Percentiles rank a stretch among this genome's conserved stretches.
phyloP scores from a whole-genome alignment of 2,797 vertebrate species.

The Poecilia gillii region DNA sequence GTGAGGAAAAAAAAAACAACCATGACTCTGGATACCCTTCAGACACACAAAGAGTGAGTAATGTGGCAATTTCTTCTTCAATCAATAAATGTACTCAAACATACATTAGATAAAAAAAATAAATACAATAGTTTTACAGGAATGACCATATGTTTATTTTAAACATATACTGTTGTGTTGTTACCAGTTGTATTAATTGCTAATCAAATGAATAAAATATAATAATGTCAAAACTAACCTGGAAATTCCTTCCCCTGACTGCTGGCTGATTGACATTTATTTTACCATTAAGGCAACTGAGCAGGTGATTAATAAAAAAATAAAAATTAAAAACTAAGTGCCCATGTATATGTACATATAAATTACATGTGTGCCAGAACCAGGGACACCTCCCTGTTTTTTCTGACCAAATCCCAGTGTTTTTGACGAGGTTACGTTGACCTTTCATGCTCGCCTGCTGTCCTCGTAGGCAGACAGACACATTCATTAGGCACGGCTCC shows the following conservation, averaged over 20 bases:
- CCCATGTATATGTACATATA: neutral
- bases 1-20: too few species aligned
- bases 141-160: neutral
- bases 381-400: neutral
- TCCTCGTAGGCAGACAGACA: slow-evolving; percentile 16
- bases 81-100: neutral
- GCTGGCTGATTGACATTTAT: neutral
- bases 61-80: neutral
- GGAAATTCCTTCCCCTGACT: neutral
- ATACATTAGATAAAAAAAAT: neutral
- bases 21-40: too few species aligned
- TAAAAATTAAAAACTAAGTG: too few species aligned
- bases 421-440: slow-evolving; percentile 21
- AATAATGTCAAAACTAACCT: neutral
- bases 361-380: slow-evolving; percentile 5
- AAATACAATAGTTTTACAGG: neutral
- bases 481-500: slow-evolving; percentile 27
- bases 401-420: slow-evolving; percentile 10
- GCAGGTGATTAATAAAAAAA: neutral
- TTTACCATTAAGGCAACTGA: neutral
- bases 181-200: neutral
- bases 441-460: slow-evolving; percentile 25
- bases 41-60: too few species aligned
- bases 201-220: neutral
- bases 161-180: neutral